Percentiles rank a stretch among this genome's conserved stretches.
These are phyloP conservation scores for Leptopilina syphax DNA, from an alignment of 2,888 invertebrate species.

Conservation along the genomic window DNA sequence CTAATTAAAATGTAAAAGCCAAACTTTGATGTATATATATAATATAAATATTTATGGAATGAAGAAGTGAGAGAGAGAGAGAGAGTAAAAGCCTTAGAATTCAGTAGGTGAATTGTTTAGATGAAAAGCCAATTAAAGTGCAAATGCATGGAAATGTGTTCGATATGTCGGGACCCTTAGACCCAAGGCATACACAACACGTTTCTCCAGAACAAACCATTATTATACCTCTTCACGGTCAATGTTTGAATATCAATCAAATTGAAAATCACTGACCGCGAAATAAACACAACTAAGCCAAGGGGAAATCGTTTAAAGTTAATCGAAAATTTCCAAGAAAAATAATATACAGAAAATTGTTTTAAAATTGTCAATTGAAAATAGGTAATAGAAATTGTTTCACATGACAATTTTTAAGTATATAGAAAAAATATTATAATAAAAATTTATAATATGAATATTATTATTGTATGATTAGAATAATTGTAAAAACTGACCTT, in stretches of 20 bases:
- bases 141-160: conserved; percentile 74
- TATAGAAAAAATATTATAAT: too few species aligned
- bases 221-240: background rate
- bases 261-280: background rate
- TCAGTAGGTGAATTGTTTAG: conserved; percentile 49
- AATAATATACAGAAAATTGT: too few species aligned
- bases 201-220: background rate
- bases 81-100: conserved; percentile 27
- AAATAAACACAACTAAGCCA: background rate
- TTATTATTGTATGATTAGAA: too few species aligned
- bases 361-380: too few species aligned
- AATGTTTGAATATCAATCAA: background rate
- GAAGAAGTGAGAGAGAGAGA: conserved; percentile 12
- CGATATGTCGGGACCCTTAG: conserved; percentile 69
- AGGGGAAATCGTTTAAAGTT: too few species aligned
- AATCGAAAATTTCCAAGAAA: too few species aligned
- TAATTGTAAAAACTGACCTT: too few species aligned
- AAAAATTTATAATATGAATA: too few species aligned
- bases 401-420: too few species aligned
- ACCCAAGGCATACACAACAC: conserved; percentile 52
- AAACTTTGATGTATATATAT: conserved; percentile 1
- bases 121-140: conserved; percentile 73
- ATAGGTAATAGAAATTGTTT: too few species aligned
- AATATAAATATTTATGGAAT: conserved; percentile 66
- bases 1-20: conserved; percentile 17